Conservation (phyloP, 2,113 vertebrate genomes). For the Phalacrocorax pelagicus region DNA sequence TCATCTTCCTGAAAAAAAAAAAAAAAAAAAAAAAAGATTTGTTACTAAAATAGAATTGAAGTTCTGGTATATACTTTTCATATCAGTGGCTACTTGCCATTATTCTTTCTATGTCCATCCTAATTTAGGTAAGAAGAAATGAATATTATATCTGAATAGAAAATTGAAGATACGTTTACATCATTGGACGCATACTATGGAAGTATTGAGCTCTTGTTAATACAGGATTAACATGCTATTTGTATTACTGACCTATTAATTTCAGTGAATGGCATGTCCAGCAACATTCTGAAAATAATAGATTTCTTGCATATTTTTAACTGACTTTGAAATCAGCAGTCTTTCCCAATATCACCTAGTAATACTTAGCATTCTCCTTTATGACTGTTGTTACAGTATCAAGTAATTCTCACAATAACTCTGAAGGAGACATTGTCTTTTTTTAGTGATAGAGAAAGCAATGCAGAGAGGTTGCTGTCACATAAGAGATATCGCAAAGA, state of each 20-base stretch:
- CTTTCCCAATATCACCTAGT: not conserved
- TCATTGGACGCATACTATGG: not conserved
- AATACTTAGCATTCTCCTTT: not conserved
- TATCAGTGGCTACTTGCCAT: not conserved
- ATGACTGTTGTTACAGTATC: not conserved
- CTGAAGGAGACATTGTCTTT: not conserved
- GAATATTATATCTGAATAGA: constrained; percentile 35
- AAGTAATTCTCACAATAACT: not conserved
- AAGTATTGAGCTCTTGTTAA: not conserved
- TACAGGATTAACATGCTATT: not conserved
- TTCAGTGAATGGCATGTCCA: not conserved
- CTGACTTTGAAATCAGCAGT: not conserved
- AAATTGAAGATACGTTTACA: not conserved
- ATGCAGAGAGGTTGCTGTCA: not conserved
- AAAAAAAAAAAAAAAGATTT: constrained; percentile 20
- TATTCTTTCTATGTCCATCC: constrained; percentile 8
- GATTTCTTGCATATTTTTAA: not conserved
- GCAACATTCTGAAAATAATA: not conserved
- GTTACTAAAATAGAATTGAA: constrained; percentile 36
- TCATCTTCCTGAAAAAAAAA: constrained; percentile 44
- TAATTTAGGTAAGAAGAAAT: constrained; percentile 39
- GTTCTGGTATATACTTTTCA: constrained; percentile 25
- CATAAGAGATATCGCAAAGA: not conserved
- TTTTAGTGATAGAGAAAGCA: not conserved
- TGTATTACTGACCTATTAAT: not conserved